Evolutionary conservation across 2,797 vertebrate species (phyloP), one percentile per base, ranked within the genome.

Genomic region (Gallirallus australis): DNA sequence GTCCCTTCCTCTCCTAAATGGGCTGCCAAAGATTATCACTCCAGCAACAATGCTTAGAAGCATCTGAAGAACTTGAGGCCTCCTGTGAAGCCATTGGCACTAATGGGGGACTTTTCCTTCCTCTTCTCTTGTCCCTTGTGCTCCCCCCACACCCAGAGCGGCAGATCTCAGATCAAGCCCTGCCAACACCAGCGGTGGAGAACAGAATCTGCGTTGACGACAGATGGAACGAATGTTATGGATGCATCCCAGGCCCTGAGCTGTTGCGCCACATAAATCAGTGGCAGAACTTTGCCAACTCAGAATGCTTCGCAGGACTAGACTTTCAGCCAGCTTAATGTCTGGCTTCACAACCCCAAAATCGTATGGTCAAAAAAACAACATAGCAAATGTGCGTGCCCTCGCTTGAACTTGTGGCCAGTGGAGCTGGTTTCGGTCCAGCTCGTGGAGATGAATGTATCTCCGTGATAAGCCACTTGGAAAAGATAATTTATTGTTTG

Each of bases 141-240:
- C 85, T 72, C 37, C 9, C 79, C 13, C 25, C 50, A 7, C 52
- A 82, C 35, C 0, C 11, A 87, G 72, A 60, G 47, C 65, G 2
- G 54, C 84, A 31, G 59, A 82, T 60, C 84, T 82, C 0, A 15
- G 83, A 86, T 87, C 78, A 30, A 94, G 57, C 68, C 48, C 89
- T 94, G 93, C 94, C 93, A 96, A 33, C 71, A 3, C 12, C 24
- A 81, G 94, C 12, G 0, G 87, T 73, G 87, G 61, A 93, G 92
- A 95, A 86, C 75, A 86, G 92, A 95, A 95, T 95, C 95, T 78
- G 60, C 90, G 28, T 82, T 86, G 95, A 96, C n/a, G 71, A 96
- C 93, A 96, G 96, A 97, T 93, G 96, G 95, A 97, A 96, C 86
- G 23, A 96, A 96, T 96, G 95, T 75, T 93, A 94, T 73, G 86